Conservation (phyloP, 92 coral and sea anemone species). For the Palythoa grandiflora region DNA sequence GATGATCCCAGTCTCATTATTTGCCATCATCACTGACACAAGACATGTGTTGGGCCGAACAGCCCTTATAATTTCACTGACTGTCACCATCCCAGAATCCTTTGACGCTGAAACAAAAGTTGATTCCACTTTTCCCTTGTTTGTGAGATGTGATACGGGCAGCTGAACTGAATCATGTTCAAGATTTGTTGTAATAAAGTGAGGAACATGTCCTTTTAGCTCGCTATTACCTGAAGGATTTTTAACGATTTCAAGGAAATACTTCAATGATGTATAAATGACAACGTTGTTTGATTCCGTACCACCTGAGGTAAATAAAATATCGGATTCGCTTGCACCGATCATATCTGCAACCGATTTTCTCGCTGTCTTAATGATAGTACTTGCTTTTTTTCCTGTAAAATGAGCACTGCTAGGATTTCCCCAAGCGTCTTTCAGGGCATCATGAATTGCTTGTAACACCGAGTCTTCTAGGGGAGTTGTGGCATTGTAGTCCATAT, state of each 20-base stretch:
- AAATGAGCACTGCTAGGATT: conserved; percentile 97
- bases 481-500: conserved; percentile 96
- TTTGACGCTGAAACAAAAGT: conserved; percentile 78
- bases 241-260: conserved; percentile 52
- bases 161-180: conserved; percentile 93
- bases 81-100: conserved; percentile 90
- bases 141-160: conserved; percentile 67
- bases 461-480: conserved; percentile 92
- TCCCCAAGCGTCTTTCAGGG: conserved; percentile 97
- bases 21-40: conserved; percentile 95
- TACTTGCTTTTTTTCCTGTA: conserved; percentile 86
- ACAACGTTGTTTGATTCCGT: conserved; percentile 96
- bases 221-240: conserved; percentile 8
- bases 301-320: conserved; percentile 95
- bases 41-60: conserved; percentile 88
- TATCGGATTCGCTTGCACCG: conserved; percentile 74
- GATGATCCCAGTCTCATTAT: conserved; percentile 96
- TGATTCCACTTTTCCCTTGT: conserved; percentile 66
- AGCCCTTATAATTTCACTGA: conserved; percentile 69
- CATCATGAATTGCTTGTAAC: conserved; percentile 83
- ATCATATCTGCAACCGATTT: conserved; percentile 81
- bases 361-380: conserved; percentile 82
- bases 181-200: conserved; percentile 87
- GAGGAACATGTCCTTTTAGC: conserved; percentile 63
- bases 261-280: conserved; percentile 72